These are phyloP conservation scores for Pygocentrus nattereri DNA, from an alignment of 2,797 vertebrate species.

Conservation along the genomic window DNA sequence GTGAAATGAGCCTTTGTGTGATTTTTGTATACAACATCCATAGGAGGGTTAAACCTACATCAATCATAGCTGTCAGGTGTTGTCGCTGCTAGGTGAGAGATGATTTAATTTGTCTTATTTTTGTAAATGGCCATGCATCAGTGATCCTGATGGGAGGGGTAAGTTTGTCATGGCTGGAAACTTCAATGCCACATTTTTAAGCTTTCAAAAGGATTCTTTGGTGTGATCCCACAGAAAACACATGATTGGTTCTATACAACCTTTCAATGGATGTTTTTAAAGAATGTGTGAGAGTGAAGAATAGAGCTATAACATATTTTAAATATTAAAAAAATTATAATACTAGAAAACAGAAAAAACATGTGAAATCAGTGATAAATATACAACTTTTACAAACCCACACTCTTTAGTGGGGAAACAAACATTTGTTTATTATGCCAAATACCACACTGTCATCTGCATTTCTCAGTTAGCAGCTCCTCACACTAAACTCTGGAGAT, in stretches of 20 bases:
- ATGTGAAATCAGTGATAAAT: too few relatives aligned
- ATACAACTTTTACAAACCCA: too few relatives aligned
- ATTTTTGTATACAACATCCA: constrained; percentile 74
- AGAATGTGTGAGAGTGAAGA: too few relatives aligned
- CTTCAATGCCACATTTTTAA: background rate
- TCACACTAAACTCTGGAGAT: too few relatives aligned
- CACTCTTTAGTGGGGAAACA: too few relatives aligned
- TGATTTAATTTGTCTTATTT: constrained; percentile 80
- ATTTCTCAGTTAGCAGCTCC: too few relatives aligned
- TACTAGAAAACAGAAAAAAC: too few relatives aligned
- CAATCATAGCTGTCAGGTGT: constrained; percentile 76
- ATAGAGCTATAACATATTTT: too few relatives aligned
- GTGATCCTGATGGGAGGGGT: constrained; percentile 66
- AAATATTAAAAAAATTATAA: too few relatives aligned
- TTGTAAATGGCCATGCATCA: constrained; percentile 70
- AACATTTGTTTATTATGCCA: too few relatives aligned
- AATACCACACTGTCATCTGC: too few relatives aligned
- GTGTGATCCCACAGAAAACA: too few relatives aligned
- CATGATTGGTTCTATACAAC: background rate
- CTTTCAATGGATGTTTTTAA: background rate
- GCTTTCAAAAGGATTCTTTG: background rate
- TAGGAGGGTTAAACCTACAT: constrained; percentile 75
- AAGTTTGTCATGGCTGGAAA: constrained; percentile 24
- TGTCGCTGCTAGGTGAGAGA: constrained; percentile 76
- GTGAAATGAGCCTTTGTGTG: constrained; percentile 81